phyloP scores from a whole-genome alignment of 2,888 invertebrate species.

The Nomada flava region DNA sequence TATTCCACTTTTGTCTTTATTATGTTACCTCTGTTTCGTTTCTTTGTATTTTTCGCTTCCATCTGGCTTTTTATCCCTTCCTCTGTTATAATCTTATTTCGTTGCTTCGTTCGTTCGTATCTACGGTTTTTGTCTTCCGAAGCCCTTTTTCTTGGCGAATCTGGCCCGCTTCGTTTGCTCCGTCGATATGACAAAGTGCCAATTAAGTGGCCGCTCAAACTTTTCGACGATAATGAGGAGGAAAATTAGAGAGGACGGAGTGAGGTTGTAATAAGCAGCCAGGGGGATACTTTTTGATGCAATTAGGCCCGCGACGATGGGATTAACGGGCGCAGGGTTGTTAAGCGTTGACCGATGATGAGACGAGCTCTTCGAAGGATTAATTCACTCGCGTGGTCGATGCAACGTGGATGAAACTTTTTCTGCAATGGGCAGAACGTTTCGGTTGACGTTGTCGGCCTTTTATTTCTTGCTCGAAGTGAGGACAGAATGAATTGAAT shows the following conservation, averaged over 20 bases:
- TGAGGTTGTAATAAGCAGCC: slow-evolving; percentile 39
- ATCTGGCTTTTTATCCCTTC: neutral
- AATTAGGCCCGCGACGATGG: slow-evolving; percentile 39
- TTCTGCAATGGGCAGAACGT: neutral
- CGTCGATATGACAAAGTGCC: slow-evolving; percentile 53
- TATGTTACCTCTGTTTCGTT: neutral
- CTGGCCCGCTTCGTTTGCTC: slow-evolving; percentile 42
- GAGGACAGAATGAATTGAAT: no score
- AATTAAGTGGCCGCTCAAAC: slow-evolving; percentile 52
- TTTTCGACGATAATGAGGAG: slow-evolving; percentile 53
- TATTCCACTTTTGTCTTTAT: neutral
- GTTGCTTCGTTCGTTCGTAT: neutral
- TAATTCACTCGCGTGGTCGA: slow-evolving; percentile 10
- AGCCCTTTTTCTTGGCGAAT: neutral
- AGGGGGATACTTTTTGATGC: slow-evolving; percentile 36
- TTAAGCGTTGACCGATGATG: slow-evolving; percentile 31
- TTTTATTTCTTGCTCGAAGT: no score
- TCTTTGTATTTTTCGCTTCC: neutral
- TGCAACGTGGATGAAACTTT: neutral
- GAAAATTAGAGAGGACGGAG: slow-evolving; percentile 35
- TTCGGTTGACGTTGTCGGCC: no score
- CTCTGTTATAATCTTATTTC: neutral
- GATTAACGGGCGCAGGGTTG: slow-evolving; percentile 26
- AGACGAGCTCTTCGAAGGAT: slow-evolving; percentile 15
- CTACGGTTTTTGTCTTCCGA: neutral